Base-by-base conservation (phyloP, 92 coral and sea anemone species). In the Paragorgia papillata region DNA sequence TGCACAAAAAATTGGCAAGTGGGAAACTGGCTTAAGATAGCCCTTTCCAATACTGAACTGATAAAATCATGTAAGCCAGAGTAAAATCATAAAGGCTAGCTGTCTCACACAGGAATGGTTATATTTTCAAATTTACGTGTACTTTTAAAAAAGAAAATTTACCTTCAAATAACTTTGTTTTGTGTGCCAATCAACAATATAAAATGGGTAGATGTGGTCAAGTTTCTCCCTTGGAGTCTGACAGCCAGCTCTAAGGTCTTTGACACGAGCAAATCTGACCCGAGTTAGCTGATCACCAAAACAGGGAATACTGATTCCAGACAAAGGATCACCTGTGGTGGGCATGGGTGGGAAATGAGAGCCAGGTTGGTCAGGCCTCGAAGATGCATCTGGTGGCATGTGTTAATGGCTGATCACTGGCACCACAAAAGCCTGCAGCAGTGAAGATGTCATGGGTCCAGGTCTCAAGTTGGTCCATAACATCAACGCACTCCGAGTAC, bases 161-260 rank as follows among this genome's bases (percentile, higher is more conserved):
- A 87, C 88, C 85, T 87, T 86, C 51, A 76, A 19, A 58, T 75
- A 86, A 63, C 76, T 71, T 76, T 65, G 69, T 79, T 83, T 83
- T 31, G 85, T 51, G 65, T 87, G 91, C 73, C 81, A 87, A 27
- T 66, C 76, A 75, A 83, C 91, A n/a, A 57, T 74, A 57, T 77
- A 62, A 65, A 87, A 83, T 32, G 91, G 91, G 65, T 81, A 64
- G 1, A 63, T 9, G 41, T 33, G 70, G 49, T 63, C 70, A 17
- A 51, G 58, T 22, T 22, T 51, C 26, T 51, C 21, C 58, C 26
- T 51, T 51, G 58, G 58, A 51, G 58, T 51, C 9, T 51, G 58
- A 51, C 58, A 51, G 21, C 58, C 58, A 51, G 58, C 58, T 17
- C 58, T 17, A 17, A 51, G 58, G 26, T 51, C 58, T 22, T 51